A percentile compares a stretch with the other conserved stretches of the same genome.
Conservation (phyloP, 2,113 vertebrate species). For the Symphodus melops region DNA sequence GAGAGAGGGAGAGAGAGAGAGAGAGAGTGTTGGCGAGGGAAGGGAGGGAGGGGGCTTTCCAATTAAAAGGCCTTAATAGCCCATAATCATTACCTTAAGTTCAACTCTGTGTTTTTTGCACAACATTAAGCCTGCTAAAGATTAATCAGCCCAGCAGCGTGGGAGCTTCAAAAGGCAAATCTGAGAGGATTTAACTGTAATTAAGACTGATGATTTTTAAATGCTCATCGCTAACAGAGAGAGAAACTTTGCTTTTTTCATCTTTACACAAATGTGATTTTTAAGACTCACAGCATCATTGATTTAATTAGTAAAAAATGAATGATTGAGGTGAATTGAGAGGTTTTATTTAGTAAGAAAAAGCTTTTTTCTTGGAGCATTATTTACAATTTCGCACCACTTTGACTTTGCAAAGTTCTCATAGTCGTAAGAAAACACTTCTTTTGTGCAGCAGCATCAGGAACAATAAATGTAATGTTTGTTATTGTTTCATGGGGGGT, state of each 20-base stretch:
- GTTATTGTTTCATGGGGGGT: conserved; percentile 39
- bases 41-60: conserved; percentile 34
- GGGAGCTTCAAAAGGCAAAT: conserved; percentile 43
- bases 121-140: conserved; percentile 56
- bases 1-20: conserved; percentile 35
- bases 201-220: conserved; percentile 30
- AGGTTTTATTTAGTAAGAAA: no score
- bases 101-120: conserved; percentile 56
- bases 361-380: no score
- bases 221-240: background rate
- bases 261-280: background rate
- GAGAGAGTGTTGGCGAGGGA: conserved; percentile 7
- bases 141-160: conserved; percentile 34
- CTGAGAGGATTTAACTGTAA: conserved; percentile 38
- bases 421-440: background rate
- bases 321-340: no score
- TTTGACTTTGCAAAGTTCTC: background rate
- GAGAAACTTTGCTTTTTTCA: background rate
- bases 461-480: conserved; percentile 23
- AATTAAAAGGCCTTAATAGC: conserved; percentile 81
- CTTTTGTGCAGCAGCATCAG: background rate
- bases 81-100: conserved; percentile 76
- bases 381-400: no score
- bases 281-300: no score
- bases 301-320: no score